Conservation (phyloP, 2,888 invertebrate species). For the Sminthurides aquaticus region DNA sequence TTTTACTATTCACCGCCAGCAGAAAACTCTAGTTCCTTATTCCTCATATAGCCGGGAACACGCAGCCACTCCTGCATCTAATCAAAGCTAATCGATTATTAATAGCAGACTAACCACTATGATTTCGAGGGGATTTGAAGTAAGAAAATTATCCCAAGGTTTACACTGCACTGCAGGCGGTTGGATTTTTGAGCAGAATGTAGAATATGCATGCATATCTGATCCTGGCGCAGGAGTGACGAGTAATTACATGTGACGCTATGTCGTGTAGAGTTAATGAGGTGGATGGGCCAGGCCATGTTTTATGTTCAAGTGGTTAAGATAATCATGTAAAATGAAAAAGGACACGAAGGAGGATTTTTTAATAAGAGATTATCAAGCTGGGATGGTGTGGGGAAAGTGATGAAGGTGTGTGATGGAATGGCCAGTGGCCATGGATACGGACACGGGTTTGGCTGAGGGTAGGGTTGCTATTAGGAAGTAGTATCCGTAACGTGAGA, state of each 20-base stretch:
- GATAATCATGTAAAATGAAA: background rate
- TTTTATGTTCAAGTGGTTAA: background rate
- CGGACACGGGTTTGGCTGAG: too few relatives aligned
- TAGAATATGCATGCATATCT: too few relatives aligned
- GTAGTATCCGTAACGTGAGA: background rate
- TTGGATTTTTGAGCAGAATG: too few relatives aligned
- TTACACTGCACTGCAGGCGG: too few relatives aligned
- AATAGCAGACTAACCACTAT: too few relatives aligned
- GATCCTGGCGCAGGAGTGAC: background rate
- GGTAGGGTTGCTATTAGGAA: too few relatives aligned
- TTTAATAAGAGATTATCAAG: background rate
- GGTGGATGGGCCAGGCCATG: background rate
- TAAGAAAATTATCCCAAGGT: too few relatives aligned
- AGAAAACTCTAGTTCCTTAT: too few relatives aligned
- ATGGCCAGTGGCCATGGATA: background rate
- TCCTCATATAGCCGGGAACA: background rate
- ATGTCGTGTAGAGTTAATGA: background rate
- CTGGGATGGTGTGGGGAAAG: background rate
- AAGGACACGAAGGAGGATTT: background rate
- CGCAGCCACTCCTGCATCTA: background rate
- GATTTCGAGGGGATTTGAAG: too few relatives aligned
- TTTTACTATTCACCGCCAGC: background rate
- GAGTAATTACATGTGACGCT: background rate
- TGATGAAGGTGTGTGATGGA: too few relatives aligned
- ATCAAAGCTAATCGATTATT: background rate